A percentile compares a stretch with the other conserved stretches of the same genome.
phyloP scores from a whole-genome alignment of 2,797 vertebrate genomes.

The Cryptoprocta ferox region DNA sequence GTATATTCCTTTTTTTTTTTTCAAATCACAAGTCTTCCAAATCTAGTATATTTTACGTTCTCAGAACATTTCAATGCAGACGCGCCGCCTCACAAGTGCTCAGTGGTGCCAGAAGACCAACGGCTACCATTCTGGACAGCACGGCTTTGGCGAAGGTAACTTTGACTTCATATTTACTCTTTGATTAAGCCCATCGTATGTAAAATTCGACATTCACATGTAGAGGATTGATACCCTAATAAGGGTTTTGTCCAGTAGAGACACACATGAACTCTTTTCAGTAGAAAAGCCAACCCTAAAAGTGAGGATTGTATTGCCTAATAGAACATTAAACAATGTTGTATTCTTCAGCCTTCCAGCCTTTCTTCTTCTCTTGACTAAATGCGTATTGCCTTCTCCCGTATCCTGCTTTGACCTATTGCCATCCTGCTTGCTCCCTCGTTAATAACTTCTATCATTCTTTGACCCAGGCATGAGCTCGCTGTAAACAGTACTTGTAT shows the following conservation, averaged over 20 bases:
- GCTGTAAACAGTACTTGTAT: background rate
- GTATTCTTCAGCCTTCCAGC: background rate
- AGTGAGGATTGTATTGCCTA: background rate
- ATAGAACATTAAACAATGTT: background rate
- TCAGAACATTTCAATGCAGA: background rate
- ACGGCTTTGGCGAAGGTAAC: background rate
- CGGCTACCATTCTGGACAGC: background rate
- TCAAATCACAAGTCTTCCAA: background rate
- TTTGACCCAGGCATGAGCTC: background rate
- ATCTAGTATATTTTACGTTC: background rate
- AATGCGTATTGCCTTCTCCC: background rate
- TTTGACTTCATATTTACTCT: background rate
- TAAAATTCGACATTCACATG: background rate
- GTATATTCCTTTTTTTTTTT: background rate
- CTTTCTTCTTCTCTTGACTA: background rate
- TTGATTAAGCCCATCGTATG: background rate
- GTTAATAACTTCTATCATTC: background rate
- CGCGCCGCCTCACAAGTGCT: background rate
- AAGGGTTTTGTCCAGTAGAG: background rate
- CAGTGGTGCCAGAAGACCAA: background rate
- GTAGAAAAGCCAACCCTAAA: background rate
- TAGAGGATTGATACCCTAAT: background rate
- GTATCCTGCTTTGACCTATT: background rate
- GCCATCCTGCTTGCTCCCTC: background rate
- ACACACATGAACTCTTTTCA: background rate